Evolutionary conservation across 2,888 invertebrate species (phyloP), one percentile per base, ranked within the genome.

Genomic region (Parthenolecanium corni): DNA sequence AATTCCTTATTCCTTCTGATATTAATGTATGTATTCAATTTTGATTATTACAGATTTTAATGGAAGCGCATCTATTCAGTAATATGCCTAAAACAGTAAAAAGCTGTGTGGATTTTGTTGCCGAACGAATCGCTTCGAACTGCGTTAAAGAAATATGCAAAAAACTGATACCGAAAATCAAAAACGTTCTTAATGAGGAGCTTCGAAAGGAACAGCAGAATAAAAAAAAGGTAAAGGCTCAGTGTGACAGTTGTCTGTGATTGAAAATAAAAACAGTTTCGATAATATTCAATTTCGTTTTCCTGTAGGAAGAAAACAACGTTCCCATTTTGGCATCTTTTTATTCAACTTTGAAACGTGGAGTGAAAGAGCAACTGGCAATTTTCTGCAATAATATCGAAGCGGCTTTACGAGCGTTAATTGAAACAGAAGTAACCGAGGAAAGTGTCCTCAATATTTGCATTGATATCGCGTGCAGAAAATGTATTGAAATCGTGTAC

Each of bases 11-110:
- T 31, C 31, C 9, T 9, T 31, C 31, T 31, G 31, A 31, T 31
- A 9, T 31, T 31, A 9, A 31, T 31, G 31, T 31, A 9, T 31
- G 31, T 31, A 31, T 31, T 31, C n/a, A n/a, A n/a, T n/a, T n/a
- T n/a, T n/a, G n/a, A n/a, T n/a, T 51, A 23, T 23, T 31, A 16
- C 16, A 61, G 61, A 36, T 61, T 23, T 16, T 46, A 51, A 18
- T 61, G 16, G 61, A 61, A 23, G 49, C 38, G 36, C 61, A 61
- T 40, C 18, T 61, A 3, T 61, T 61, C 61, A 49, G 49, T 16
- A 61, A 61, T 12, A 61, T 61, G 61, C 40, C 61, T 3, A 46
- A 61, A 38, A 49, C 49, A 20, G 49, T 61, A n/a, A 61, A 61
- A 49, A 51, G 23, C 18, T 38, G 36, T 12, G 61, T 61, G 12